phyloP scores from a whole-genome alignment of 2,888 invertebrate genomes.

The Megamerina dolium region DNA sequence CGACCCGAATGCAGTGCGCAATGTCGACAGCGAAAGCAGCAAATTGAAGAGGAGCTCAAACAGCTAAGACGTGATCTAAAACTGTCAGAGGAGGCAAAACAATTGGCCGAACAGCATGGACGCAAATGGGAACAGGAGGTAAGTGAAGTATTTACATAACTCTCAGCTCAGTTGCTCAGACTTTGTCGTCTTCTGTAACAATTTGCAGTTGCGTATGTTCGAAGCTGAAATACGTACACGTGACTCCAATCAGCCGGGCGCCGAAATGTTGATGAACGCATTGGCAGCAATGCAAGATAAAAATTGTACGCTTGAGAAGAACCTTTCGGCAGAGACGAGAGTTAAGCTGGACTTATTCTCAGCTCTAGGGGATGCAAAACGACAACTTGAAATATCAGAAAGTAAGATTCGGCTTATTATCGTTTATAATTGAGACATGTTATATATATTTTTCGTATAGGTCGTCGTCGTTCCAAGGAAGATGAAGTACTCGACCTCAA shows the following conservation, averaged over 20 bases:
- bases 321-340: constrained; percentile 92
- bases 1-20: constrained; percentile 61
- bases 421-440: background rate
- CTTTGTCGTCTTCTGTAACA: background rate
- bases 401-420: constrained; percentile 56
- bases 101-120: constrained; percentile 45
- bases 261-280: constrained; percentile 74
- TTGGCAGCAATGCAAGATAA: constrained; percentile 82
- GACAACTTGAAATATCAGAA: constrained; percentile 80
- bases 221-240: constrained; percentile 46
- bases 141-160: constrained; percentile 1
- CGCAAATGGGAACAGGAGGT: constrained; percentile 49
- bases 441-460: constrained; percentile 50
- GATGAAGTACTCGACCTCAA: constrained; percentile 88
- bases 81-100: constrained; percentile 61
- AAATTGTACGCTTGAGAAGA: constrained; percentile 85
- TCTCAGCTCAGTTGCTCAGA: background rate
- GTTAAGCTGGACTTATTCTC: constrained; percentile 97
- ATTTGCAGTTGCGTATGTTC: constrained; percentile 42
- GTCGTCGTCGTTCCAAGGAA: constrained; percentile 74
- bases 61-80: constrained; percentile 61
- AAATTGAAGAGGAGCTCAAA: constrained; percentile 65
- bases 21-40: constrained; percentile 61
- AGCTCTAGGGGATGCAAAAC: constrained; percentile 90
- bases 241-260: constrained; percentile 51